Base-by-base conservation (phyloP, 2,113 vertebrate species). In the Mormyrus lacerda region DNA sequence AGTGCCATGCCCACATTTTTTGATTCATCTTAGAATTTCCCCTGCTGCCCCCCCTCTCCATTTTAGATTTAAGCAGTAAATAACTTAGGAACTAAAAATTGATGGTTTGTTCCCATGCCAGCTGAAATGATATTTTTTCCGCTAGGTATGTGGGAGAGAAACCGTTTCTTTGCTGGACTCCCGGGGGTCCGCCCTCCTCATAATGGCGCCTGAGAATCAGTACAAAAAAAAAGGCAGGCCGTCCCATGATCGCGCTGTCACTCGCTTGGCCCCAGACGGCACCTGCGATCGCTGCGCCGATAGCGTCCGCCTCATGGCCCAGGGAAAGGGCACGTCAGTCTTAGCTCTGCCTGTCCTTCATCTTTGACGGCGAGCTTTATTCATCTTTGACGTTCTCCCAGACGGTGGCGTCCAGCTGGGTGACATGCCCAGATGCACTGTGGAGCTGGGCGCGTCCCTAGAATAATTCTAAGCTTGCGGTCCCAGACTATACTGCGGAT, bases 351-450 rank as follows among this genome's bases (percentile, higher is more conserved):
- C 42, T 47, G 82, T 24, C 82, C 44, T 84, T 84, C 82, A 45
- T 47, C n/a, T 84, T n/a, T 84, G 82, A 84, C 82, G 44, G 82
- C 82, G 8, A 11, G 82, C 39, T 82, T 82, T 84, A 84, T 84
- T 84, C 39, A 19, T 11, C 82, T 47, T 9, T 44, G 39, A 84
- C 19, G 44, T 42, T 8, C 19, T 5, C 82, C 15, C 39, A 9
- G 44, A 47, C 3, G 3, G 44, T 24, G 42, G 21, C 21, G 21
- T 3, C 79, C 79, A 2, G 79, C 39, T 44, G 79, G 79, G 21
- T 21, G 79, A 47, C 31, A 10, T 76, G 13, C 69, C 69, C 69
- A 19, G 69, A 1, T 39, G 73, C 31, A 42, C 31, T 17, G 35
- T 42, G 73, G 1, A 7, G 15, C 35, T 42, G 35, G 35, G 4